Conservation (phyloP, 2,888 invertebrate species). For the Rotaria magnacalcarata region DNA sequence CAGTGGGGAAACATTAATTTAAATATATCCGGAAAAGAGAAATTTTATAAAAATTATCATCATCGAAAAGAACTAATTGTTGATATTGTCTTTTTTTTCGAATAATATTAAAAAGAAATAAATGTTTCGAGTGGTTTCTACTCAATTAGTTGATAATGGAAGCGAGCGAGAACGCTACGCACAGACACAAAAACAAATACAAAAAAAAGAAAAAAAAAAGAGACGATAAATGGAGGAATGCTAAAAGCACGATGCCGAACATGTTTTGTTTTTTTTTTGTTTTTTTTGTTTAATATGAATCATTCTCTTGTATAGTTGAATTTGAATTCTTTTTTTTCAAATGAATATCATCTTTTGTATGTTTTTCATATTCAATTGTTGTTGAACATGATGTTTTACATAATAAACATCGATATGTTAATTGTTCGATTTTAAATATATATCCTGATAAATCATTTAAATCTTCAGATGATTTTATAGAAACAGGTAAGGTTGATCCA, state of each 20-base stretch:
- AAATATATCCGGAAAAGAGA: no score
- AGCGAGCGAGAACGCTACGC: slow-evolving; percentile 24
- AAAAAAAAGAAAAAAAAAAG: background rate
- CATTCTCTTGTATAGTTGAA: background rate
- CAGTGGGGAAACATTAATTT: no score
- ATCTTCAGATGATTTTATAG: background rate
- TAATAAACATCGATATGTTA: slow-evolving; percentile 9
- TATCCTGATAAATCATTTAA: background rate
- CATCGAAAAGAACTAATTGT: no score
- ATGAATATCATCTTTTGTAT: slow-evolving; percentile 23
- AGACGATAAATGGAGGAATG: slow-evolving; percentile 24
- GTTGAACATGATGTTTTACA: slow-evolving; percentile 28
- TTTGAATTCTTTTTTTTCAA: background rate
- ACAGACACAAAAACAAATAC: slow-evolving; percentile 24
- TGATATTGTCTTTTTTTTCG: background rate
- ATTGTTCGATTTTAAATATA: slow-evolving; percentile 12
- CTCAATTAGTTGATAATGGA: slow-evolving; percentile 24
- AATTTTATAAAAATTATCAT: no score
- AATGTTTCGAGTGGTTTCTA: slow-evolving; percentile 11
- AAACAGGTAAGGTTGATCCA: background rate
- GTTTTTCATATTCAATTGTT: background rate
- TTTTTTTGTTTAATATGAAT: background rate
- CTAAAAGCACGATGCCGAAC: slow-evolving; percentile 21
- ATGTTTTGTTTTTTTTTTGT: background rate
- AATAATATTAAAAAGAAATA: slow-evolving; percentile 24